phyloP scores from a whole-genome alignment of 2,888 invertebrate genomes.

The Agriopis marginaria region DNA sequence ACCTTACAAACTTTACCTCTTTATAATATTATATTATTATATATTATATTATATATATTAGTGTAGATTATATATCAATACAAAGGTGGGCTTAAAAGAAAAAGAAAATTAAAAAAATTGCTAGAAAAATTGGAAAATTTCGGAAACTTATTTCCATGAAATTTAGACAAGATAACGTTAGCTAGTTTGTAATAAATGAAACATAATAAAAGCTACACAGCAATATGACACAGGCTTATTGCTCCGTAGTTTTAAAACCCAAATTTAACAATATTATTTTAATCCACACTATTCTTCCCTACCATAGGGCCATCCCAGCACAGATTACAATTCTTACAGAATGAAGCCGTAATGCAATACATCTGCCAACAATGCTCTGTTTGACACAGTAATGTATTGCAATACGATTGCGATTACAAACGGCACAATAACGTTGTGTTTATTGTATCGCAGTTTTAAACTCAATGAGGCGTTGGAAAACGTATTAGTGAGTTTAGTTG shows the following conservation, averaged over 20 bases:
- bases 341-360: constrained; percentile 83
- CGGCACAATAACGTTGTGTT: constrained; percentile 70
- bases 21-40: too few species aligned
- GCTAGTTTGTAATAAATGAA: too few species aligned
- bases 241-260: not conserved
- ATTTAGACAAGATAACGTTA: too few species aligned
- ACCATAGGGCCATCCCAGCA: constrained; percentile 41
- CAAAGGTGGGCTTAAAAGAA: too few species aligned
- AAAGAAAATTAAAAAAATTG: too few species aligned
- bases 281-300: constrained; percentile 53
- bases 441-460: constrained; percentile 61
- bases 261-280: constrained; percentile 13
- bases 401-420: constrained; percentile 71
- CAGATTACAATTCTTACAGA: constrained; percentile 77
- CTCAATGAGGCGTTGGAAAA: constrained; percentile 63
- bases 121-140: too few species aligned
- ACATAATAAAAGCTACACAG: too few species aligned
- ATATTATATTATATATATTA: too few species aligned
- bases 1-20: too few species aligned
- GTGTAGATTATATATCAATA: too few species aligned
- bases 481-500: constrained; percentile 50
- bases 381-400: constrained; percentile 79
- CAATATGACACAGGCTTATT: too few species aligned
- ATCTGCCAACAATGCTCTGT: constrained; percentile 76
- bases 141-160: too few species aligned